Base-by-base conservation (phyloP, 2,113 vertebrate species). In the Nesospiza acunhae region DNA sequence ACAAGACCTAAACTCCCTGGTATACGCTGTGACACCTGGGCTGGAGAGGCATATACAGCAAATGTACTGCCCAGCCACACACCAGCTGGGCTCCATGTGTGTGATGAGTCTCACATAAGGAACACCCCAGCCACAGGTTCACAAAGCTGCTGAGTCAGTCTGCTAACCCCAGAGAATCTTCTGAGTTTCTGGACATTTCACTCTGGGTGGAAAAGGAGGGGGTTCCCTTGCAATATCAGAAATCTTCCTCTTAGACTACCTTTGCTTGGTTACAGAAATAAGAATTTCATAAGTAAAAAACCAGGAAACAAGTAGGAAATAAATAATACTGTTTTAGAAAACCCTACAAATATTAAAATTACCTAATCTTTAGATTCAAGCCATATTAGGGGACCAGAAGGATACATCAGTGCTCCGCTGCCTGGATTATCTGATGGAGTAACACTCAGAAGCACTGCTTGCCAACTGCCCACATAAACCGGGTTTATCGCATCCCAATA, bases 381-480 rank as follows among this genome's bases (percentile, higher is more conserved):
- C 15, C 27, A 63, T 83, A 86, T 91, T 75, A 95, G 55, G 39
- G 52, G 47, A 70, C 59, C 1, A 1, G 74, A 50, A 41, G 15
- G 39, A 83, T 80, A 74, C 58, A 62, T 49, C 84, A 87, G n/a
- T 90, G 63, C 78, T 80, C 74, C 94, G 55, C 66, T 93, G 15
- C 46, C 46, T 73, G 82, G 84, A 97, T 96, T 96, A 95, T 93
- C 62, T 69, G 58, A 79, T 35, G 46, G 46, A 83, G 62, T 85
- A 89, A 93, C 58, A 42, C 49, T 89, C 78, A 93, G 55, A 87
- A 85, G 50, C 20, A 64, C 46, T 63, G 85, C 79, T 91, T 94
- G 93, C 90, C 92, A 96, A 11, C 50, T 70, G 76, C 76, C 83
- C 28, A n/a, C 27, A 90, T 86, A 96, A 96, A 93, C 63, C 87